Conservation (phyloP, 2,888 invertebrate genomes). For the Matsumyia berberina region DNA sequence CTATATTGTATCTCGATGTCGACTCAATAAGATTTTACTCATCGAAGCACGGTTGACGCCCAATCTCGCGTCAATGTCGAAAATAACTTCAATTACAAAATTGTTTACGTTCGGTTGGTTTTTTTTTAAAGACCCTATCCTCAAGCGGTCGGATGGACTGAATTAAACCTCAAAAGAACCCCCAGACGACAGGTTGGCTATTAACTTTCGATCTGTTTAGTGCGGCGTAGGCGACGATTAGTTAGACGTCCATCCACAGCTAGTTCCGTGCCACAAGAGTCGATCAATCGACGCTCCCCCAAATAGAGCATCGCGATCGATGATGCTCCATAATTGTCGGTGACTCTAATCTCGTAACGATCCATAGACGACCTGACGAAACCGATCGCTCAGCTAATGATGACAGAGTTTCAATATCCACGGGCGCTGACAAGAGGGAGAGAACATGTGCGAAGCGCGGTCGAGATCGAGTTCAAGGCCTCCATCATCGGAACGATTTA, state of each 20-base stretch:
- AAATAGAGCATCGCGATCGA: slow-evolving; percentile 27
- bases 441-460: slow-evolving; percentile 35
- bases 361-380: slow-evolving; percentile 50
- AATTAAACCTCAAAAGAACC: slow-evolving; percentile 27
- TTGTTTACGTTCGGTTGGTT: slow-evolving; percentile 27
- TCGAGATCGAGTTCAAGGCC: slow-evolving; percentile 51
- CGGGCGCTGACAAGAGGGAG: slow-evolving; percentile 12
- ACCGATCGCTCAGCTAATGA: slow-evolving; percentile 62
- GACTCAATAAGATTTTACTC: neutral
- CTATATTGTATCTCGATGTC: no score
- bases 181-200: slow-evolving; percentile 61
- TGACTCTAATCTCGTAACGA: slow-evolving; percentile 46
- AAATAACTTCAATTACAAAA: slow-evolving; percentile 30
- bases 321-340: slow-evolving; percentile 38
- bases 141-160: neutral
- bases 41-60: slow-evolving; percentile 23
- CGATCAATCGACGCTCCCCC: slow-evolving; percentile 46
- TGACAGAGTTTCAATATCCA: slow-evolving; percentile 65
- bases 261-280: slow-evolving; percentile 30
- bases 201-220: slow-evolving; percentile 54
- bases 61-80: slow-evolving; percentile 6
- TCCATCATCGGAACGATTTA: slow-evolving; percentile 52
- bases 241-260: slow-evolving; percentile 20
- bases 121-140: neutral
- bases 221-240: slow-evolving; percentile 19